phyloP scores from a whole-genome alignment of 2,113 vertebrate genomes.

The Cervus canadensis region DNA sequence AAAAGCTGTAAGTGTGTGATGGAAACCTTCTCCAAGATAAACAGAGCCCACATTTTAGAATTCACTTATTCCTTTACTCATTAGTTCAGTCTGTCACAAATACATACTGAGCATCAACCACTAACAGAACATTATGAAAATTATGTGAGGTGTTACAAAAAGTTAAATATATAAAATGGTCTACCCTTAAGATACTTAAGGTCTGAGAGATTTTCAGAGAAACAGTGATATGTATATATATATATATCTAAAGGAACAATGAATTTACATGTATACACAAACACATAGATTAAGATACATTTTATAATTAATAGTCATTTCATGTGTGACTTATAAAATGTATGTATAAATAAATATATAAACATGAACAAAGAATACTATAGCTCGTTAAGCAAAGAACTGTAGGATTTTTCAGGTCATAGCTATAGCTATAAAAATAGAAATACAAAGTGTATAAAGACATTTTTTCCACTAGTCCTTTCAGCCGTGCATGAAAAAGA shows the following conservation, averaged over 20 bases:
- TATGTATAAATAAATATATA: not conserved
- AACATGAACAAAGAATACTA: not conserved
- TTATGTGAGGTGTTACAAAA: not conserved
- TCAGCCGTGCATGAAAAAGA: not conserved
- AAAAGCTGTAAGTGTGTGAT: not conserved
- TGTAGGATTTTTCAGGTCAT: not conserved
- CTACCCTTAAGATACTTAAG: not conserved
- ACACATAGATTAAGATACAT: not conserved
- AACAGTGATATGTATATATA: not conserved
- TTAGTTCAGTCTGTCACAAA: not conserved
- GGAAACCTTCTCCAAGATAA: not conserved
- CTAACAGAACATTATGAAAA: not conserved
- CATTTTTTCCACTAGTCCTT: not conserved
- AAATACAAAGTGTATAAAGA: not conserved
- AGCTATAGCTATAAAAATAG: not conserved
- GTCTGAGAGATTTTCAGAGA: not conserved
- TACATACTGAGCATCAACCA: not conserved
- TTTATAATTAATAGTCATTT: not conserved
- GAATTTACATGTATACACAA: not conserved
- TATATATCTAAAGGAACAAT: not conserved
- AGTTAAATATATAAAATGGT: not conserved
- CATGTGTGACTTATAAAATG: not conserved
- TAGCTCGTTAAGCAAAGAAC: not conserved
- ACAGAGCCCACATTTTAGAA: not conserved
- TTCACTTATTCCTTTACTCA: not conserved